These are phyloP conservation scores for Heteropelma amictum DNA, from an alignment of 2,888 invertebrate genomes.

Conservation along the genomic window DNA sequence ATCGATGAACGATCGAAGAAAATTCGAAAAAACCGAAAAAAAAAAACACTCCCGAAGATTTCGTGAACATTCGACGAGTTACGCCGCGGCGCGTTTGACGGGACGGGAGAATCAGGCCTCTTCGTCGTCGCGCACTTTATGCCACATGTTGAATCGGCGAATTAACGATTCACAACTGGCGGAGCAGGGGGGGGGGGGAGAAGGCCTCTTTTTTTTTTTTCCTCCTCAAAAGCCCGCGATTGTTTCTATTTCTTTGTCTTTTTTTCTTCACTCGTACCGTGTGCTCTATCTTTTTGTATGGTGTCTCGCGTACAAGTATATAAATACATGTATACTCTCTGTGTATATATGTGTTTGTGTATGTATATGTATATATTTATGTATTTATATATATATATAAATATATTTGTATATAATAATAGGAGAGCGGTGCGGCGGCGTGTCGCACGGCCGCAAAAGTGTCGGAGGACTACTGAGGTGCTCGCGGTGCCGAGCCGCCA, in stretches of 20 bases:
- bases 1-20: no score
- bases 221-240: not conserved
- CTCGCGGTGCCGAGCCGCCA: conserved; percentile 66
- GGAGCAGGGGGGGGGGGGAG: no score
- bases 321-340: no score
- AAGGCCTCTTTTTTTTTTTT: no score
- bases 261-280: no score
- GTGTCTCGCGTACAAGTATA: no score
- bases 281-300: no score
- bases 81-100: conserved; percentile 72
- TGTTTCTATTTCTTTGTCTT: not conserved
- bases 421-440: conserved; percentile 21
- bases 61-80: conserved; percentile 71
- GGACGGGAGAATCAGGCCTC: no score
- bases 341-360: not conserved
- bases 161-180: not conserved
- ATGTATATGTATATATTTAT: not conserved
- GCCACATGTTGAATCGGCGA: conserved; percentile 16
- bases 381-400: not conserved
- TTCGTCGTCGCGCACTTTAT: conserved; percentile 15
- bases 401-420: not conserved
- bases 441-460: conserved; percentile 47
- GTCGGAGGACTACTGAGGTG: conserved; percentile 38
- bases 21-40: no score
- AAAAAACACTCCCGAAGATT: conserved; percentile 67